Percentiles rank a stretch among this genome's conserved stretches.
Conservation (phyloP, 64 coral and sea anemone genomes). For the Acropora tenuis region DNA sequence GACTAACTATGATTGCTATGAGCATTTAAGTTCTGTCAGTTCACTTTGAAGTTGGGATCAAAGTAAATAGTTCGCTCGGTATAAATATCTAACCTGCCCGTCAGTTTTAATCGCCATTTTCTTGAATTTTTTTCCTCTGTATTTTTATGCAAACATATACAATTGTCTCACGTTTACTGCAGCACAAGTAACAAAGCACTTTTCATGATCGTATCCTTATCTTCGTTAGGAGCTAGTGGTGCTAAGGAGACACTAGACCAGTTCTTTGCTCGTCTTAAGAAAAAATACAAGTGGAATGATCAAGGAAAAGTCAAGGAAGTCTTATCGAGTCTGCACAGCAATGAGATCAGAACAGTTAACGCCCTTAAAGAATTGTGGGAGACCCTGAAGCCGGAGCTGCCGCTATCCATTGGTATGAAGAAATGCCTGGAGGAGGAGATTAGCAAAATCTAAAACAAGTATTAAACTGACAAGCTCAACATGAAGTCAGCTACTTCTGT, state of each 20-base stretch:
- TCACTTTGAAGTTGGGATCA: too few relatives aligned
- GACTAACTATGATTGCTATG: too few relatives aligned
- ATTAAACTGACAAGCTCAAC: not conserved
- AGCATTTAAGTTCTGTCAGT: too few relatives aligned
- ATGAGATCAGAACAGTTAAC: conserved; percentile 63
- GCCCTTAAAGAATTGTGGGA: conserved; percentile 74
- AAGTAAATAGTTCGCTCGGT: too few relatives aligned
- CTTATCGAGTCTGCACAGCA: conserved; percentile 34
- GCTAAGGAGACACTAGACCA: conserved; percentile 26
- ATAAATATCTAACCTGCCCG: too few relatives aligned
- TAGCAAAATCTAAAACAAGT: not conserved
- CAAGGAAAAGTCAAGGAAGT: not conserved
- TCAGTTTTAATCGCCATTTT: too few relatives aligned
- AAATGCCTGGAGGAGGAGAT: conserved; percentile 59
- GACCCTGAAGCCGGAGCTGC: conserved; percentile 59
- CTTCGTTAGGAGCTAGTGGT: not conserved
- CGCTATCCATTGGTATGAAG: conserved; percentile 77
- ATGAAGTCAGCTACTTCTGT: not conserved
- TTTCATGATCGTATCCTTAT: not conserved
- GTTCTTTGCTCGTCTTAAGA: conserved; percentile 52
- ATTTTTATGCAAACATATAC: too few relatives aligned
- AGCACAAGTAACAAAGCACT: not conserved
- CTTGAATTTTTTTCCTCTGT: too few relatives aligned
- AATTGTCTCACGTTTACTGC: not conserved
- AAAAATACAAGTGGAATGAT: conserved; percentile 50